These are phyloP conservation scores for Mantis religiosa DNA, from an alignment of 2,888 invertebrate genomes.

Conservation along the genomic window DNA sequence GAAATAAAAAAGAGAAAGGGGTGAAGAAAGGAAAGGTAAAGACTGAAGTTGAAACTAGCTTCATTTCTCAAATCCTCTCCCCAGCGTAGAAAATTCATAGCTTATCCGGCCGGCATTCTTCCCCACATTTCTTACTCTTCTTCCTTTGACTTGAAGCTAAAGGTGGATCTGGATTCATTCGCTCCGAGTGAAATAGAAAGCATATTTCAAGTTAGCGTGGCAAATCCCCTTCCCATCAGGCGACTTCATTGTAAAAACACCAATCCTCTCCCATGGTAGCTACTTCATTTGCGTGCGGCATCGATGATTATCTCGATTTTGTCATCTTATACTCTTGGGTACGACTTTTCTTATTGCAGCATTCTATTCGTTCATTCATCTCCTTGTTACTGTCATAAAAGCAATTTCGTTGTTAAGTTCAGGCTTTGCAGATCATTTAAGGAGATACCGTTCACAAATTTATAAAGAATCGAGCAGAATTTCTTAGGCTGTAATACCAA, in stretches of 20 bases:
- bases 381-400: neutral
- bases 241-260: neutral
- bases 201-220: slow-evolving; percentile 21
- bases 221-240: neutral
- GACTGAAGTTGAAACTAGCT: slow-evolving; percentile 24
- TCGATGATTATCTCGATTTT: neutral
- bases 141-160: slow-evolving; percentile 1
- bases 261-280: neutral
- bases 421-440: too few relatives aligned
- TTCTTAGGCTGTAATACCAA: too few relatives aligned
- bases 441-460: too few relatives aligned
- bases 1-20: neutral
- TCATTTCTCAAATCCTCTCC: slow-evolving; percentile 25
- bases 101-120: slow-evolving; percentile 11
- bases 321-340: neutral
- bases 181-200: slow-evolving; percentile 15
- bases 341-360: neutral
- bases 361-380: neutral
- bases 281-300: neutral
- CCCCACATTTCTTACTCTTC: neutral
- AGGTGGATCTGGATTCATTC: neutral
- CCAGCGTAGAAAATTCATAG: slow-evolving; percentile 20
- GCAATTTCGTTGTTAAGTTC: too few relatives aligned
- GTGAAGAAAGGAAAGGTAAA: neutral
- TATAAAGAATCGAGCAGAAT: too few relatives aligned